Evolutionary conservation across 2,888 invertebrate species (phyloP).

Genomic region (Polietes domitor): DNA sequence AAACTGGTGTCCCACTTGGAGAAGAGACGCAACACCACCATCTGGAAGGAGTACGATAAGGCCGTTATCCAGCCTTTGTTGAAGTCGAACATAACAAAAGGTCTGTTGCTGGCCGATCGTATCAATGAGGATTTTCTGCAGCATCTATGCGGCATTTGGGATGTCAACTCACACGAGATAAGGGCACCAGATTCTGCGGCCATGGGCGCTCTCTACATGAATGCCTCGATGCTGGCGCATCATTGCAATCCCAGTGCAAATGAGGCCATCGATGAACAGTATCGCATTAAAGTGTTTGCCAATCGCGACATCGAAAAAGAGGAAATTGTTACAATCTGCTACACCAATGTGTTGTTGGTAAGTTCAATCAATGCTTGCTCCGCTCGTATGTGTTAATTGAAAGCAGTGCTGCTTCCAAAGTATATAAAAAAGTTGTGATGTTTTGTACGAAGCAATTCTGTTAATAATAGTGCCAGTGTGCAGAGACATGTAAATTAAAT

Average conservation of each 20-base stretch:
- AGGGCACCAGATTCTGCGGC: constrained; percentile 80
- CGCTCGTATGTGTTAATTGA: no score
- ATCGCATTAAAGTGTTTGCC: constrained; percentile 86
- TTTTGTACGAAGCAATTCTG: no score
- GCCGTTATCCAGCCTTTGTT: constrained; percentile 80
- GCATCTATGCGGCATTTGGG: constrained; percentile 87
- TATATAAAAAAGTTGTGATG: not conserved
- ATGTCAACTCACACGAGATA: constrained; percentile 90
- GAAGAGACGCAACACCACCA: constrained; percentile 81
- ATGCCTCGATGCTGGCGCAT: constrained; percentile 87
- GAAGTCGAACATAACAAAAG: constrained; percentile 69
- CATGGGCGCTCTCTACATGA: constrained; percentile 86
- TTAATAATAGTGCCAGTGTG: no score
- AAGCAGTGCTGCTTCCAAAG: no score
- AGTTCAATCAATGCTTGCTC: constrained; percentile 70
- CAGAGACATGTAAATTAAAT: no score
- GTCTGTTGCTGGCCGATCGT: constrained; percentile 76
- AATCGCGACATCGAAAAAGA: constrained; percentile 84
- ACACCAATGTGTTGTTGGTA: constrained; percentile 87
- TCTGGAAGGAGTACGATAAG: constrained; percentile 83
- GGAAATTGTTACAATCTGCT: constrained; percentile 85
- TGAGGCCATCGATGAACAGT: constrained; percentile 86
- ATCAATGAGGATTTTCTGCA: constrained; percentile 83
- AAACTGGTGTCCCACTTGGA: constrained; percentile 84
- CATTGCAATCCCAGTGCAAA: constrained; percentile 88